A percentile compares a stretch with the other conserved stretches of the same genome.
phyloP scores from a whole-genome alignment of 2,113 vertebrate genomes.

The Equus quagga region DNA sequence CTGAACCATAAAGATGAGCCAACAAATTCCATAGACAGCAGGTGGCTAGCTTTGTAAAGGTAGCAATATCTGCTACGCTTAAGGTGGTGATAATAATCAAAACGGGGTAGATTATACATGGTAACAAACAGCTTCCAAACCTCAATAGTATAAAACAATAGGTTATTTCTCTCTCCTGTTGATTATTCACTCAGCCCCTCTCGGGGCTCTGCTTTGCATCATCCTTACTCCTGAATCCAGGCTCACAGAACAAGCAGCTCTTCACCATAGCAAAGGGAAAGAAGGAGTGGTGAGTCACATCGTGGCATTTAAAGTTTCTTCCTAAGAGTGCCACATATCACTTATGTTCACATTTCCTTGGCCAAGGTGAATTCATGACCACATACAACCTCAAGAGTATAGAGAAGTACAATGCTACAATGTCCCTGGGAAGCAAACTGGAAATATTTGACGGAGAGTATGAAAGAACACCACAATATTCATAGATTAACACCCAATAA shows the following conservation, averaged over 20 bases:
- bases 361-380: neutral
- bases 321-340: too few relatives aligned
- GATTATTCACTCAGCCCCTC: fast-evolving
- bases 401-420: neutral
- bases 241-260: neutral
- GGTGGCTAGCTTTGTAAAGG: neutral
- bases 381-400: neutral
- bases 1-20: neutral
- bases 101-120: neutral
- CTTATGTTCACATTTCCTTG: neutral
- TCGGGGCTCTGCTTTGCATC: neutral
- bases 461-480: neutral
- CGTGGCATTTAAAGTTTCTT: neutral
- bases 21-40: neutral
- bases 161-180: neutral
- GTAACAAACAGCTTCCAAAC: neutral
- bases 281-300: neutral
- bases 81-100: neutral
- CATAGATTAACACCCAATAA: neutral
- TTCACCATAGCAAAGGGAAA: neutral
- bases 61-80: neutral
- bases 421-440: neutral
- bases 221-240: neutral
- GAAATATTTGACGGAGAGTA: neutral
- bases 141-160: neutral